These are phyloP conservation scores for Melangyna quadrimaculata DNA, from an alignment of 2,888 invertebrate genomes.

Conservation along the genomic window DNA sequence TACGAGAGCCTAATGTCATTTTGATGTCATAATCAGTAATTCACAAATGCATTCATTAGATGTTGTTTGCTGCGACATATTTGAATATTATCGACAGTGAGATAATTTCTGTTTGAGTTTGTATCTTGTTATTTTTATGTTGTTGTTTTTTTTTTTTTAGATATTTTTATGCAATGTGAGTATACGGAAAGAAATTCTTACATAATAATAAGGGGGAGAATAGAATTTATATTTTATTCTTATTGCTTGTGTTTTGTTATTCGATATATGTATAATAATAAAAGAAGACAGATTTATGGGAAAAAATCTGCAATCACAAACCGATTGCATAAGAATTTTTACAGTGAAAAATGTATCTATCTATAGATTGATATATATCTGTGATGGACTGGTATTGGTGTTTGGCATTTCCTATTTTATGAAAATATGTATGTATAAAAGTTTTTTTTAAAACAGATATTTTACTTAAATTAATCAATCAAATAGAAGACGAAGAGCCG, in stretches of 20 bases:
- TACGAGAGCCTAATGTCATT: conserved; percentile 63
- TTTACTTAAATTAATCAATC: too few relatives aligned
- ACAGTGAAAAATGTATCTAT: background rate
- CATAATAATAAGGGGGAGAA: conserved; percentile 54
- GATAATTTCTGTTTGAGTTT: conserved; percentile 9
- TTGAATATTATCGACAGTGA: conserved; percentile 27
- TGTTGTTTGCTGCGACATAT: background rate
- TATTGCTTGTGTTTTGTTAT: conserved; percentile 6
- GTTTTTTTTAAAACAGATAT: too few relatives aligned
- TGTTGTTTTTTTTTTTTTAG: background rate
- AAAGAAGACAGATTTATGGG: conserved; percentile 2
- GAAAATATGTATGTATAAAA: background rate
- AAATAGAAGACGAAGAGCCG: too few relatives aligned
- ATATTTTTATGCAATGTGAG: conserved; percentile 59
- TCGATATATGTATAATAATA: conserved; percentile 28
- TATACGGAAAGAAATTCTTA: conserved; percentile 59
- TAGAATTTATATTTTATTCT: conserved; percentile 11
- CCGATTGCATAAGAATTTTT: background rate
- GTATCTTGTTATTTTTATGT: background rate
- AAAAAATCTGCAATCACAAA: background rate
- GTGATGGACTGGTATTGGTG: background rate
- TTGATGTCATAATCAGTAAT: conserved; percentile 69
- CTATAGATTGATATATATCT: background rate
- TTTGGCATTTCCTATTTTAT: background rate
- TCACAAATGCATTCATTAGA: conserved; percentile 62